Conservation (phyloP, 1,140 invertebrate genomes). For the Lithobius niger region DNA sequence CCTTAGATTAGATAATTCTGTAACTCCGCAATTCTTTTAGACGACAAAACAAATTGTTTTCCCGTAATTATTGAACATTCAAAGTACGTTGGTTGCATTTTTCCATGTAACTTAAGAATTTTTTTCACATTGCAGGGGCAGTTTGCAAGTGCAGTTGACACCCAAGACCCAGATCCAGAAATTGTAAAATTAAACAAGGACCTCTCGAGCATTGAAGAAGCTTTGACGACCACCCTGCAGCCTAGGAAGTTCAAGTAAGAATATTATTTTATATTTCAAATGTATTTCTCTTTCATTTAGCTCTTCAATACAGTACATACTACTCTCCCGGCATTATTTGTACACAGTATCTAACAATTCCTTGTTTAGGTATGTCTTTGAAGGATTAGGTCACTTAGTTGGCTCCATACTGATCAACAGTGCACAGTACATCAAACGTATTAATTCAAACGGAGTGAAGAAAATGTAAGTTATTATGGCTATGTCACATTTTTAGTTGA, state of each 20-base stretch:
- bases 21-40: too few species aligned
- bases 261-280: slow-evolving; percentile 7
- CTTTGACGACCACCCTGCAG: slow-evolving; percentile 54
- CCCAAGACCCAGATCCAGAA: slow-evolving; percentile 62
- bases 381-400: slow-evolving; percentile 76
- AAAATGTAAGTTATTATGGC: slow-evolving; percentile 51
- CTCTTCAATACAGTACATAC: too few species aligned
- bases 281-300: too few species aligned
- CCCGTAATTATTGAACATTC: too few species aligned
- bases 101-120: neutral
- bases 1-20: too few species aligned
- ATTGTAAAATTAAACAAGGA: slow-evolving; percentile 68
- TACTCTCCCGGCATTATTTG: too few species aligned
- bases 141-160: slow-evolving; percentile 34
- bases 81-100: neutral
- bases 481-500: too few species aligned
- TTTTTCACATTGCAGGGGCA: slow-evolving; percentile 21
- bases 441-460: slow-evolving; percentile 64
- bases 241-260: slow-evolving; percentile 61
- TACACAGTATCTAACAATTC: too few species aligned
- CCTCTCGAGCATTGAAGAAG: slow-evolving; percentile 61
- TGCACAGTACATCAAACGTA: slow-evolving; percentile 59
- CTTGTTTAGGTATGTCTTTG: slow-evolving; percentile 72
- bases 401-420: slow-evolving; percentile 71
- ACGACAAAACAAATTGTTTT: too few species aligned